Evolutionary conservation across 1,140 invertebrate species (phyloP).

Genomic region (Microplitis demolitor): DNA sequence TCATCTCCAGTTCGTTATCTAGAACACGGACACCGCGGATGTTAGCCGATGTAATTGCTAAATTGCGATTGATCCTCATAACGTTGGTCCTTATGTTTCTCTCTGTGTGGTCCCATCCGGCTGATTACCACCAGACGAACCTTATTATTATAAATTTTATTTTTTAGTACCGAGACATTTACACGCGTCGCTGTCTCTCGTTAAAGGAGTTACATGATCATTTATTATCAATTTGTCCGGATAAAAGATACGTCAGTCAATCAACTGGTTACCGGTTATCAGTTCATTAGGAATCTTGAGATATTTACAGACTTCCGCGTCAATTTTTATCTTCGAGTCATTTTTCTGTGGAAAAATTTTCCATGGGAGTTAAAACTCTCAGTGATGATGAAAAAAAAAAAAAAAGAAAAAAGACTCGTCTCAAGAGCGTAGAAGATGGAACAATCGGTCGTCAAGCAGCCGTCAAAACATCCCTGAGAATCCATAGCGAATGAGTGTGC

Average conservation of each 20-base stretch:
- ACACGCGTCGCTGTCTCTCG: conserved; percentile 3
- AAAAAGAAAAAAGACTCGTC: conserved; percentile 28
- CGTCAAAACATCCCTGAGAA: conserved; percentile 61
- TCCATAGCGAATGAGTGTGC: conserved; percentile 55
- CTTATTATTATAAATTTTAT: conserved; percentile 27
- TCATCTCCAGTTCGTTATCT: conserved; percentile 24
- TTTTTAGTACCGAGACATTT: neutral
- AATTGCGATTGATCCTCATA: conserved; percentile 36
- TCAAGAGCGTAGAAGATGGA: conserved; percentile 44
- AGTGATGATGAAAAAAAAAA: conserved; percentile 16
- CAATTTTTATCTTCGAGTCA: too few relatives aligned
- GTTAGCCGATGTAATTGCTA: conserved; percentile 39
- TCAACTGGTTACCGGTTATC: neutral
- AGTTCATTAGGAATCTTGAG: too few relatives aligned
- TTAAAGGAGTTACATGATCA: neutral
- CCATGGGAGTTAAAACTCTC: neutral
- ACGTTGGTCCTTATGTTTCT: conserved; percentile 41
- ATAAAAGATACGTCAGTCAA: neutral
- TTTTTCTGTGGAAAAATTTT: neutral
- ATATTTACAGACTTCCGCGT: neutral
- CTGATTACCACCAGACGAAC: conserved; percentile 16
- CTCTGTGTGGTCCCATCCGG: conserved; percentile 39
- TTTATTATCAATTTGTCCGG: conserved; percentile 7
- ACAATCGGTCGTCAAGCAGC: conserved; percentile 59
- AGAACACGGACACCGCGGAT: neutral